A percentile compares a stretch with the other conserved stretches of the same genome.
phyloP scores from a whole-genome alignment of 2,888 invertebrate species.

The Acrocera orbiculus region DNA sequence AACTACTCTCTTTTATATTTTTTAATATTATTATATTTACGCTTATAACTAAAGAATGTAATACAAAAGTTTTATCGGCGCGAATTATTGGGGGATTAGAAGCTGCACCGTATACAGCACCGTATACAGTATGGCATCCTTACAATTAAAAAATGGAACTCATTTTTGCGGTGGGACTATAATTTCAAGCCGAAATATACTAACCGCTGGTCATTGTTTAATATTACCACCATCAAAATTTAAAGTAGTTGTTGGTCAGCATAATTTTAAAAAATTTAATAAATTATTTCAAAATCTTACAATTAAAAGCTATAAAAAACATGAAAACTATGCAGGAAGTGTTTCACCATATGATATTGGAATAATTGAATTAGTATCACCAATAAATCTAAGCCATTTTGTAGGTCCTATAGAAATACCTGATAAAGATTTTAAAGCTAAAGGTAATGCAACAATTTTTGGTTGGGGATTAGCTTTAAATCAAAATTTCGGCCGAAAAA shows the following conservation, averaged over 20 bases:
- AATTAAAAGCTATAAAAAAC: slow-evolving; percentile 22
- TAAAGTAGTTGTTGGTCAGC: slow-evolving; percentile 27
- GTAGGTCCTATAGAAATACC: slow-evolving; percentile 29
- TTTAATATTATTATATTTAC: too few species aligned
- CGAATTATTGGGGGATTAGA: too few species aligned
- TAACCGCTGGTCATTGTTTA: slow-evolving; percentile 31
- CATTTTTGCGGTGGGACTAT: too few species aligned
- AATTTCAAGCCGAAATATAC: too few species aligned
- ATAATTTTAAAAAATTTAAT: slow-evolving; percentile 18
- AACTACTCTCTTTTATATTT: too few species aligned
- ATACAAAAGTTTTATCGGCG: too few species aligned
- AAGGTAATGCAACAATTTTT: slow-evolving; percentile 24
- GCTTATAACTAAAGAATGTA: too few species aligned
- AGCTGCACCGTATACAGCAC: too few species aligned
- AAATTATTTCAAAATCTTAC: slow-evolving; percentile 18
- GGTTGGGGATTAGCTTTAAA: slow-evolving; percentile 31
- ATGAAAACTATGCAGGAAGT: slow-evolving; percentile 23
- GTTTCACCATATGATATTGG: slow-evolving; percentile 37
- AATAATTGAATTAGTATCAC: slow-evolving; percentile 24
- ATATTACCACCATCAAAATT: too few species aligned
- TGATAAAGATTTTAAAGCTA: slow-evolving; percentile 14
- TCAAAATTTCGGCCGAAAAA: slow-evolving; percentile 18
- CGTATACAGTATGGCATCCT: too few species aligned
- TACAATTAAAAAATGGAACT: too few species aligned
- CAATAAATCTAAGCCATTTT: slow-evolving; percentile 13